Conservation (phyloP, 2,113 vertebrate species). For the Spermophilus dauricus region DNA sequence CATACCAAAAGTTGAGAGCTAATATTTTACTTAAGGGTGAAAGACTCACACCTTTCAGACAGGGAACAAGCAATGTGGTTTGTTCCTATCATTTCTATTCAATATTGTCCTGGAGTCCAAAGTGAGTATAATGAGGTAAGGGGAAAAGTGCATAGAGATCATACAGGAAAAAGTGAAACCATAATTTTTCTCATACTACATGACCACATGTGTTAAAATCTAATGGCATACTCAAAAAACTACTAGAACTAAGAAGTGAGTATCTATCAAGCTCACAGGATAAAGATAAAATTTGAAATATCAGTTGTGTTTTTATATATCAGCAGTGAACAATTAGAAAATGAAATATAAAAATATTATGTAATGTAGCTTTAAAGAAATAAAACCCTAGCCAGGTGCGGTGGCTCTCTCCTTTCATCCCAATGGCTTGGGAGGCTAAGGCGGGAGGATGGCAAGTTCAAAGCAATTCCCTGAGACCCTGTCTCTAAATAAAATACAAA, state of each 20-base stretch:
- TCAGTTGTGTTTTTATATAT: neutral
- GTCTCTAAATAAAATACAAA: too few species aligned
- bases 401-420: too few species aligned
- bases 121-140: neutral
- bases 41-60: neutral
- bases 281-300: neutral
- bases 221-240: neutral
- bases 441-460: too few species aligned
- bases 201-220: neutral
- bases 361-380: neutral
- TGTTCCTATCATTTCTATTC: neutral
- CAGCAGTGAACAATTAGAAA: neutral
- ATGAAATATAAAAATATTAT: neutral
- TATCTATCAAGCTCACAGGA: neutral
- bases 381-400: neutral
- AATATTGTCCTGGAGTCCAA: neutral
- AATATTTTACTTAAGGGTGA: neutral
- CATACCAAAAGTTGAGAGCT: neutral
- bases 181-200: neutral
- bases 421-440: too few species aligned
- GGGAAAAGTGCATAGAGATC: neutral
- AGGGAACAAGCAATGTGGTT: neutral
- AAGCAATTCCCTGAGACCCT: too few species aligned
- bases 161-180: neutral
- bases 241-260: neutral